phyloP scores from a whole-genome alignment of 2,888 invertebrate species.

The Eupithecia centaureata region DNA sequence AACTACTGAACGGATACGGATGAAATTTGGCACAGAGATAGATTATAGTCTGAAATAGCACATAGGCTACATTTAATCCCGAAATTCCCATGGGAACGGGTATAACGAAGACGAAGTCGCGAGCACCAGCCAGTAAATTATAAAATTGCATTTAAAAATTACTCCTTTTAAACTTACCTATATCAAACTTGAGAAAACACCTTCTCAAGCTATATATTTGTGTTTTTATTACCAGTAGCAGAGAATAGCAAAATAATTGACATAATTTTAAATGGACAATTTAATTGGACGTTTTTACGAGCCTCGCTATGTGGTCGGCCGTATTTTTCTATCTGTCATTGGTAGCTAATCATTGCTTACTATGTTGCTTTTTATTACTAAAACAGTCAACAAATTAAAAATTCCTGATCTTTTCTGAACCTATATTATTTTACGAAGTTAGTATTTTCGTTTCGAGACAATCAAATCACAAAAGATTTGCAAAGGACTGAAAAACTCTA shows the following conservation, averaged over 20 bases:
- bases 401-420: background rate
- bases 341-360: slow-evolving; percentile 33
- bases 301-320: slow-evolving; percentile 31
- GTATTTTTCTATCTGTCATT: slow-evolving; percentile 24
- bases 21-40: too few species aligned
- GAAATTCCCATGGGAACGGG: too few species aligned
- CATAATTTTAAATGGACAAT: slow-evolving; percentile 42
- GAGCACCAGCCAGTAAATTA: too few species aligned
- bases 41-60: too few species aligned
- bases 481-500: background rate
- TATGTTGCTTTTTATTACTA: slow-evolving; percentile 42
- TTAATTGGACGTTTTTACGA: slow-evolving; percentile 46
- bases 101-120: too few species aligned
- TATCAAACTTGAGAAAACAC: background rate
- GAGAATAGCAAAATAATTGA: slow-evolving; percentile 49
- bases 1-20: too few species aligned
- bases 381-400: slow-evolving; percentile 11
- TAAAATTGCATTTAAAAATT: background rate
- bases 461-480: background rate
- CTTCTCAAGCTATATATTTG: background rate
- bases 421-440: background rate
- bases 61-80: too few species aligned
- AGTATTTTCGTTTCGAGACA: background rate
- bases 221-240: slow-evolving; percentile 44
- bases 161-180: background rate